Percentiles rank a stretch among this genome's conserved stretches.
phyloP scores from a whole-genome alignment of 1,140 invertebrate species.

The Asbolus verrucosus region DNA sequence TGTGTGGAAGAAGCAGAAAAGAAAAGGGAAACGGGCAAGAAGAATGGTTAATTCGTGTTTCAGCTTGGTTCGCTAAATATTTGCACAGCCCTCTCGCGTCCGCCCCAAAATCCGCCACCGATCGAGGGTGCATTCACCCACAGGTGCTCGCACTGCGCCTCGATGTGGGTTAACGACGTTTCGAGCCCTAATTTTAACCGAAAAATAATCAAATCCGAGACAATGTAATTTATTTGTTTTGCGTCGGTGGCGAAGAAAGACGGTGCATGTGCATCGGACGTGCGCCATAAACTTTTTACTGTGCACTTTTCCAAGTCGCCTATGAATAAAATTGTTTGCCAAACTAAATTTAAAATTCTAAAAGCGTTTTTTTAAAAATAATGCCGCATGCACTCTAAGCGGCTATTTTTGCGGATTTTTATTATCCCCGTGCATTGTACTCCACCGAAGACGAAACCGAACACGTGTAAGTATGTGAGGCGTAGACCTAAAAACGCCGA shows the following conservation, averaged over 20 bases:
- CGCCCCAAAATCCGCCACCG: no score
- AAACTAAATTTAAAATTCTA: slow-evolving; percentile 52
- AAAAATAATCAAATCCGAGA: slow-evolving; percentile 18
- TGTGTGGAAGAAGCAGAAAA: no score
- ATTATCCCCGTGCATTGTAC: neutral
- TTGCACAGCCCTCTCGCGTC: no score
- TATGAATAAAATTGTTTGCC: slow-evolving; percentile 29
- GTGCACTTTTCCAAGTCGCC: neutral
- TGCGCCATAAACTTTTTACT: slow-evolving; percentile 16
- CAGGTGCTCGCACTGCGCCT: no score
- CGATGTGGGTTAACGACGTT: slow-evolving; percentile 19
- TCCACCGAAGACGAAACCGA: neutral
- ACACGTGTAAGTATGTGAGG: no score
- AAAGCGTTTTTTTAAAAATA: slow-evolving; percentile 45
- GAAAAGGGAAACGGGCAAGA: no score
- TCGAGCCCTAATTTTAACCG: slow-evolving; percentile 15
- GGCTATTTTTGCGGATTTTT: slow-evolving; percentile 43
- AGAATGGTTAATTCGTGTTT: no score
- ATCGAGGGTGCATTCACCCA: no score
- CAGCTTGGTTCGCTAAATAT: no score
- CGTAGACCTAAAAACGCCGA: no score
- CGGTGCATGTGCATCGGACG: neutral
- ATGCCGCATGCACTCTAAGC: slow-evolving; percentile 43
- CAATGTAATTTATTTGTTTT: slow-evolving; percentile 37
- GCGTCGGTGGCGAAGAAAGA: slow-evolving; percentile 21